These are phyloP conservation scores for Actinernus sp. DNA, from an alignment of 92 coral and sea anemone species.

Conservation along the genomic window DNA sequence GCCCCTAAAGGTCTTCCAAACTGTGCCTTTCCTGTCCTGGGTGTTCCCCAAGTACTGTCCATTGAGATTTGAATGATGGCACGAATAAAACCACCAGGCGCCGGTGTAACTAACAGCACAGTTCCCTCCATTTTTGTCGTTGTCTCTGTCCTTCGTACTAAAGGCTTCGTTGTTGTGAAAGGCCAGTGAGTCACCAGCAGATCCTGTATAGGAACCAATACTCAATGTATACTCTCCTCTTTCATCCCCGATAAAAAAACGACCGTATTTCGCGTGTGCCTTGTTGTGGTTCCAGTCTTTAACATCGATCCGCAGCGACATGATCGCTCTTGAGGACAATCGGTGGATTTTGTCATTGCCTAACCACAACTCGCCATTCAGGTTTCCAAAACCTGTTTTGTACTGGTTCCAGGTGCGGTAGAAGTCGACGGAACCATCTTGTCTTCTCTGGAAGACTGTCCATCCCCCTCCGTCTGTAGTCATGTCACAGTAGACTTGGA, in stretches of 20 bases:
- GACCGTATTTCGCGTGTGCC: conserved; percentile 1
- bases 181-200: no score
- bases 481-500: conserved; percentile 20
- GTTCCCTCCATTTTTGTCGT: no score
- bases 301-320: conserved; percentile 7
- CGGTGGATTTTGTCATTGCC: conserved; percentile 34
- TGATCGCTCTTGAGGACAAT: conserved; percentile 5
- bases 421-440: background rate
- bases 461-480: conserved; percentile 15
- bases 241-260: conserved; percentile 5
- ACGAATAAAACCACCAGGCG: no score
- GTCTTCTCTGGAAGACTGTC: conserved; percentile 12
- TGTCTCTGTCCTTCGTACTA: no score
- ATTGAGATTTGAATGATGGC: no score
- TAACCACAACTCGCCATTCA: conserved; percentile 23
- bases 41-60: no score
- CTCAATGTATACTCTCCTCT: no score
- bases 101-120: no score
- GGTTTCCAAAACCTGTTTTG: conserved; percentile 30
- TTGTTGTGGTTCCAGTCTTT: background rate
- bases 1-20: no score
- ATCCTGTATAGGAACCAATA: no score
- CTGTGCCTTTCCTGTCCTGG: no score
- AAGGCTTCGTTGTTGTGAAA: no score
- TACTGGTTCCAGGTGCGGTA: conserved; percentile 18